Evolutionary conservation across 2,797 vertebrate genomes (phyloP), one percentile per base, ranked within the genome.

Genomic region (Bradypus variegatus): DNA sequence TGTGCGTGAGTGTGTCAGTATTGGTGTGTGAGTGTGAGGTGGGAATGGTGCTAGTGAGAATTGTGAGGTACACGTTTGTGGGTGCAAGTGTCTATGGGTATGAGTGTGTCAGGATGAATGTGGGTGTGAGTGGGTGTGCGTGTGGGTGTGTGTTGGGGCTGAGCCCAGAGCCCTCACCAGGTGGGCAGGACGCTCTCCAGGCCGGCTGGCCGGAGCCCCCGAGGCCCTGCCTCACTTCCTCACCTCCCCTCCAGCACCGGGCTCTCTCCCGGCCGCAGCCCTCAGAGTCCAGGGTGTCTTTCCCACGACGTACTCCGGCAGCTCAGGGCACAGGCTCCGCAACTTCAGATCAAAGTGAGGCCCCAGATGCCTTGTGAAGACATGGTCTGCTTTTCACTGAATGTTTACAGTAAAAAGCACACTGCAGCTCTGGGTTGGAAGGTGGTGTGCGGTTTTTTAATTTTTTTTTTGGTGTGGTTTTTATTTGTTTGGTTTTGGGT

Each of bases 351-450:
- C 53, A 10, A 45, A 27, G 36, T 7, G 23, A 67, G 64, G 58
- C 12, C 29, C 2, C 0, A 60, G 60, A 3, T 10, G 21, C 64
- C 55, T 19, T 5, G 0, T 38, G 50, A 38, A 45, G 48, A 33
- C 0, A 0, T 8, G 2, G 7, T 6, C 70, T 25, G 21, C 41
- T 6, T 60, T 48, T 72, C 70, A 10, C 23, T 1, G 11, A 58
- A 58, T 25, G 25, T 33, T 53, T 8, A 18, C n/a, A 23, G 8
- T 45, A 53, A 23, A 23, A 55, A 2, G 75, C 75, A 18, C 27
- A 0, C 4, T 1, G 18, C 5, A 14, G 18, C 45, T 9, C 50
- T 38, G 77, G n/a, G 8, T 41, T 23, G 36, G 62, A 36, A 67
- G 55, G 31, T 2, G 15, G 45, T 31, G 41, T 45, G 41, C 41